These are phyloP conservation scores for Chloroceryle aenea DNA, from an alignment of 2,113 vertebrate species.

Conservation along the genomic window DNA sequence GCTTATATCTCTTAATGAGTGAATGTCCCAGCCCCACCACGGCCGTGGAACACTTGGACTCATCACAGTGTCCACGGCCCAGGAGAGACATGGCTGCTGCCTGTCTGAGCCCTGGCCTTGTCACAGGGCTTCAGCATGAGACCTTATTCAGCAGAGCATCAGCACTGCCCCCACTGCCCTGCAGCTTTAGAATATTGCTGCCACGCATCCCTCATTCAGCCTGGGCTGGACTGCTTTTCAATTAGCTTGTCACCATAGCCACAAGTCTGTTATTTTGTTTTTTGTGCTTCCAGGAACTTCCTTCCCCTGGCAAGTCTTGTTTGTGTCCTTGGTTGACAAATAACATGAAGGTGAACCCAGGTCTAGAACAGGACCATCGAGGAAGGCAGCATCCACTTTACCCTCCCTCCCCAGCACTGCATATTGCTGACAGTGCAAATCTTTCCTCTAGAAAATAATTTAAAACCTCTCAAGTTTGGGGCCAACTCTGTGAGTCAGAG, in stretches of 20 bases:
- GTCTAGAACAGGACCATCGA: neutral
- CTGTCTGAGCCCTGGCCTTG: fast-evolving
- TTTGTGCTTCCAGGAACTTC: neutral
- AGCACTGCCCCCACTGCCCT: neutral
- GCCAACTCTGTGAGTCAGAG: neutral
- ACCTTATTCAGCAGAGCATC: neutral
- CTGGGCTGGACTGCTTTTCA: neutral
- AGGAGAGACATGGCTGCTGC: fast-evolving
- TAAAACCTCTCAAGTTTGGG: neutral
- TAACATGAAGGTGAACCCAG: neutral
- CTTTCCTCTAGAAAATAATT: neutral
- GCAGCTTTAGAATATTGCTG: neutral
- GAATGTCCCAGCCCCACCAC: neutral
- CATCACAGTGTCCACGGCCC: fast-evolving
- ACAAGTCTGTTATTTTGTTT: neutral
- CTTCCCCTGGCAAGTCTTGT: neutral
- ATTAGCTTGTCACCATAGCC: neutral
- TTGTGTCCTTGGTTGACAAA: neutral
- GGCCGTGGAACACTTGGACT: fast-evolving
- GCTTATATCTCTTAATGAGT: neutral
- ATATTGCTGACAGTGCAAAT: neutral
- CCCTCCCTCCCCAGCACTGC: fast-evolving
- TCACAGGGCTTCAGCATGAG: neutral
- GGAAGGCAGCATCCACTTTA: neutral
- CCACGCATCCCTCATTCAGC: fast-evolving